Base-by-base conservation (phyloP, 2,888 invertebrate genomes). In the Rhamphomyia laevipes region DNA sequence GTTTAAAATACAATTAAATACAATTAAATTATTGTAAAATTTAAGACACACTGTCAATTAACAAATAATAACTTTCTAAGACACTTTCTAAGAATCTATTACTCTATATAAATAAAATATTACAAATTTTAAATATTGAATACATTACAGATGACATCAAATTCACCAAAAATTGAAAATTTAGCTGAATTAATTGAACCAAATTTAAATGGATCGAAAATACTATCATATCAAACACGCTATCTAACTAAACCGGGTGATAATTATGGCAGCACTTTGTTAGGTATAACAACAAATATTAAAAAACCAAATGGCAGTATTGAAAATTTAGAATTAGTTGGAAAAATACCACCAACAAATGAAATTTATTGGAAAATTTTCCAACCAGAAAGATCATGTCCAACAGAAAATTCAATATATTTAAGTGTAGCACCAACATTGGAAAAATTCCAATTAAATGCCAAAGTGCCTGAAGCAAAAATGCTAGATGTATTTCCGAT, bases 211-310 rank as follows among this genome's bases (percentile, higher is more conserved):
- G 62, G 61, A 10, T 56, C 52, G 1, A 60, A 58, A 50, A 56
- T 76, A 2, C 48, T 70, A 2, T 63, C 71, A 1, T 70, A 73
- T 51, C 60, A 63, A 15, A 66, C 65, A 11, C 63, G 63, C 15
- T 64, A 64, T 51, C 60, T 75, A n/a, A 76, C 75, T 11, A 72
- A 72, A 16, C 72, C 74, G 0, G 80, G 80, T 1, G 80, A 80
- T 57, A 80, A 80, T 59, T 80, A 79, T 59, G 79, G 79, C 3
- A 79, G 80, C 55, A 66, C 76, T 1, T 78, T 80, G 65, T 57
- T 78, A 1, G 68, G 70, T 1, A 57, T 70, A 4, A 55, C 56
- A 23, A 63, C 72, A 1, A 66, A 62, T 50, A 56, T 74, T 11
- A 60, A 60, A 21, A 59, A 58, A n/a, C 2, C 54, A 0, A 50